Evolutionary conservation across 2,113 vertebrate species (phyloP), one percentile per base, ranked within the genome.

Genomic region (Verasper variegatus): DNA sequence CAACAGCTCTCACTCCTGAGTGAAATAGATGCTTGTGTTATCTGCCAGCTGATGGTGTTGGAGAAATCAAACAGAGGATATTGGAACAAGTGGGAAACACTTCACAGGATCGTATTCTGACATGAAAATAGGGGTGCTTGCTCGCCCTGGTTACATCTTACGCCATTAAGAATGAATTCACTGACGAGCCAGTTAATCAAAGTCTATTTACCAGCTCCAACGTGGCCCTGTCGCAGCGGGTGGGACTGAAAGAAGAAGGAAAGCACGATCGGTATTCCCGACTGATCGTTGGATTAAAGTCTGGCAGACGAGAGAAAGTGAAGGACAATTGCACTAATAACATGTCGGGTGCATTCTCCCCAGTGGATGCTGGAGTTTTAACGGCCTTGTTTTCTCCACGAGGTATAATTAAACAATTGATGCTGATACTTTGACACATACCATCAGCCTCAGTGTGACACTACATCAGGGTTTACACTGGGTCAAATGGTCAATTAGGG

Each of bases 251-350:
- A 58, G 55, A 17, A 31, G 27, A 57, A 71, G 5, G 5, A 47
- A 15, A 49, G 20, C 57, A 56, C 65, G 58, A 66, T n/a, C 68
- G 12, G 42, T 56, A 47, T 79, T 20, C 13, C 6, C 40, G 27
- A 45, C 17, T 37, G 26, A 40, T 73, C 27, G 51, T 15, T 78
- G 65, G 20, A 55, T 55, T 72, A 64, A 60, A 57, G 59, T 55
- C 35, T 37, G 23, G 45, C 24, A 66, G 49, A 58, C 6, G 17
- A 78, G 5, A 47, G 68, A 60, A n/a, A 42, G 42, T 61, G 67
- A 68, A 86, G 71, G 59, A 26, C 24, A 82, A 49, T 56, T 51
- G 45, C 56, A 21, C 24, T 55, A 35, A 40, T 55, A 70, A 18
- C 31, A 40, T 3, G 42, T 15, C 42, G 14, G 42, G 13, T 45